Base-by-base conservation (phyloP, 2,113 vertebrate species). In the Hypomesus transpacificus region DNA sequence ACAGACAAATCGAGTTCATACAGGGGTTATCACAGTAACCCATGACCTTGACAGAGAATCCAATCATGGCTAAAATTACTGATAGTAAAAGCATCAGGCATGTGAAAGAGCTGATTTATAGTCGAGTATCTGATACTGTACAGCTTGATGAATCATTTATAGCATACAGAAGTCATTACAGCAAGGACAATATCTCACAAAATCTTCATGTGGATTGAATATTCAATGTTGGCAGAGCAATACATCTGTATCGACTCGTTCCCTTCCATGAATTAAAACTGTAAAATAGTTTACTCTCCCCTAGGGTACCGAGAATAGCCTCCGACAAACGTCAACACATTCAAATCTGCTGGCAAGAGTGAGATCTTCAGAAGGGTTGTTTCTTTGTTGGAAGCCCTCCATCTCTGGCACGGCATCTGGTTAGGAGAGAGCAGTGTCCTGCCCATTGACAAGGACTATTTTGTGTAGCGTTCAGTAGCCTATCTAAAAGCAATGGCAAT, bases 401-500 rank as follows among this genome's bases (percentile, higher is more conserved):
- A 50, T 65, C 28, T 66, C 50, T 4, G 1, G 17, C 24, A 21
- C 61, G 69, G 20, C 63, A 52, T 71, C 28, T 60, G 56, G 14
- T 46, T 72, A 81, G 74, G 80, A 75, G 73, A 61, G 65, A 70
- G 68, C 73, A 62, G 68, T 67, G 56, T 79, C 70, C 74, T 59
- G 24, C 22, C 74, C 71, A 64, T 76, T 89, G 88, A 89, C 84
- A 80, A 66, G 78, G 80, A 89, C 85, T 87, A 79, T 84, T 90
- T 86, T 73, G 82, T 73, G 78, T 78, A 73, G 84, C 86, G 87
- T 85, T 91, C 80, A 66, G 62, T 75, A 76, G 72, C 70, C 83
- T 69, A 80, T 89, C 80, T 87, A 75, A 81, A 81, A 90, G 82
- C 84, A 56, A 14, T 58, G 79, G 77, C 89, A 90, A 89, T 91